Base-by-base conservation (phyloP, 2,113 vertebrate species). In the Pseudorectes ferrugineus region DNA sequence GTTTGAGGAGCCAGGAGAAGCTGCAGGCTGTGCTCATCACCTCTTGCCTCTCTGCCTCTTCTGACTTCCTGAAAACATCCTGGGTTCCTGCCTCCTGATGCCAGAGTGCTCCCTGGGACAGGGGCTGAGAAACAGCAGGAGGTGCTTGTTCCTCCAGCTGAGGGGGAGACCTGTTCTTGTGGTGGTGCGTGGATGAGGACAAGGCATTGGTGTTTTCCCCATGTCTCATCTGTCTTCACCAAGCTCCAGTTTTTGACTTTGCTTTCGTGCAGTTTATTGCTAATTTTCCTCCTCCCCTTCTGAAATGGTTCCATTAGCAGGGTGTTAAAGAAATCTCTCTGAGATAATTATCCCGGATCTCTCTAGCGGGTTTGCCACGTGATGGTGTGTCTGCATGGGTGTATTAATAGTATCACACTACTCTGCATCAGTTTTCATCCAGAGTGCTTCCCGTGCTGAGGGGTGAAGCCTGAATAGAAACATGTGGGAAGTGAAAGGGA, bases 351-450 rank as follows among this genome's bases (percentile, higher is more conserved):
- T 76, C 38, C 49, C 68, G 43, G 20, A 29, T 49, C 31, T 73
- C 76, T 74, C 85, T 24, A 25, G 73, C 29, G 63, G 29, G 45
- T 74, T 87, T 62, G 25, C 55, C 52, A 38, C 0, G 1, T 66
- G 81, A 63, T n/a, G 17, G 12, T 42, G 59, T 49, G 68, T 89
- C 55, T 91, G 73, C 46, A 52, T 5, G 31, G 20, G 31, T 87
- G n/a, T 84, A 77, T 74, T 87, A 81, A 84, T 77, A 89, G 84
- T 23, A 45, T 48, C 59, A 40, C 11, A 61, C 54, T 73, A 73
- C 35, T 73, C 2, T 4, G 9, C 3, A 51, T 45, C n/a, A 28
- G 31, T 52, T 93, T 77, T 87, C 63, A 65, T 77, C 58, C 43
- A 29, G 85, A 71, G 33, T 1, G 1, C 35, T 72, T 83, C 36